Evolutionary conservation across 2,797 vertebrate genomes (phyloP).

Genomic region (Cyclopterus lumpus): DNA sequence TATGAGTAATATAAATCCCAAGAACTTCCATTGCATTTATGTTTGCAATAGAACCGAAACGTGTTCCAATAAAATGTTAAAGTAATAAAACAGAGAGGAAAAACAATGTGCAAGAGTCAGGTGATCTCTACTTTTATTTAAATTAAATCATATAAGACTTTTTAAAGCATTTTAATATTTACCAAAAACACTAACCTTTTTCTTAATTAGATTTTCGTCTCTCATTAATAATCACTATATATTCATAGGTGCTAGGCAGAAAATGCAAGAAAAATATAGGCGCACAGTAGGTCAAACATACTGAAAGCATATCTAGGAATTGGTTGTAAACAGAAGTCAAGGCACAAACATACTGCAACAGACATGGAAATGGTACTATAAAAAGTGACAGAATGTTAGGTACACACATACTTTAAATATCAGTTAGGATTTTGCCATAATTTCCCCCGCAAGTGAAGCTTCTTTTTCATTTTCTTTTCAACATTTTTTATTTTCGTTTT

Average conservation of each 20-base stretch:
- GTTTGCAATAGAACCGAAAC: not conserved
- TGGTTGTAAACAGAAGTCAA: conserved; percentile 88
- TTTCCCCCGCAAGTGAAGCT: conserved; percentile 72
- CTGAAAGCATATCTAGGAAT: conserved; percentile 75
- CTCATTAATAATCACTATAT: conserved; percentile 82
- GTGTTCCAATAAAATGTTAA: not conserved
- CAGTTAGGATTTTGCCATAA: conserved; percentile 69
- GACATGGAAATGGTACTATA: conserved; percentile 72
- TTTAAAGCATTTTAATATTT: conserved; percentile 83
- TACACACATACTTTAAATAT: conserved; percentile 86
- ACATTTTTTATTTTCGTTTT: conserved; percentile 63
- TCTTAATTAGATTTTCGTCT: conserved; percentile 81
- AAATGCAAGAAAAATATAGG: conserved; percentile 65
- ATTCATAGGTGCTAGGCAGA: conserved; percentile 77
- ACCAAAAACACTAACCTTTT: conserved; percentile 82
- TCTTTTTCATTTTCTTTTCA: conserved; percentile 36
- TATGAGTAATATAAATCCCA: not conserved
- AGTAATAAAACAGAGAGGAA: conserved; percentile 27
- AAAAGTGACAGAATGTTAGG: conserved; percentile 79
- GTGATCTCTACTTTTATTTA: conserved; percentile 88
- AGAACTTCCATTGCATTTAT: not conserved
- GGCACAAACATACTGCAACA: conserved; percentile 88
- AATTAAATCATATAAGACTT: conserved; percentile 88
- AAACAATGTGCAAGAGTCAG: conserved; percentile 65
- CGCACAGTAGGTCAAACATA: conserved; percentile 75